These are phyloP conservation scores for Camelus bactrianus DNA, from an alignment of 2,113 vertebrate species.

Conservation along the genomic window DNA sequence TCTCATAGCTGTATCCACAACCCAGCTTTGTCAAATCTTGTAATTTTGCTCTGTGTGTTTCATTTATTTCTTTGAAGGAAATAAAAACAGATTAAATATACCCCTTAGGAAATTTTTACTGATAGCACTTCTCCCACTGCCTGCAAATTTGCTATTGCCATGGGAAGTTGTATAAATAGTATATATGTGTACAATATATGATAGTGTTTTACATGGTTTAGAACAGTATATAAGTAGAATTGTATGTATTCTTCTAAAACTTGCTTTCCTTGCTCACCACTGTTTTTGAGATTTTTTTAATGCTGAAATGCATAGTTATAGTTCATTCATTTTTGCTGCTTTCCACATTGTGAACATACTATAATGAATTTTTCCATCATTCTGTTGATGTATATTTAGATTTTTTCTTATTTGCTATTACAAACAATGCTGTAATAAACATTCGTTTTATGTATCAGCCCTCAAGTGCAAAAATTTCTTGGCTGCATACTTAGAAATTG, in stretches of 20 bases:
- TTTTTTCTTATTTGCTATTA: neutral
- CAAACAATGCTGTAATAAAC: neutral
- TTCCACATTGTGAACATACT: neutral
- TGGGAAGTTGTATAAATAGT: neutral
- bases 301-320: neutral
- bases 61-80: neutral
- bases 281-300: neutral
- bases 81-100: constrained; percentile 5
- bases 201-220: neutral
- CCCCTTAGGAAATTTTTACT: neutral
- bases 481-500: neutral
- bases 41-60: neutral
- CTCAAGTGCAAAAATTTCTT: constrained; percentile 24
- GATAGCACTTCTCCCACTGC: neutral
- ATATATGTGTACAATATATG: neutral
- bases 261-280: neutral
- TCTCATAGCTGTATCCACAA: neutral
- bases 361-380: neutral
- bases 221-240: neutral
- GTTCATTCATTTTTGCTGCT: neutral
- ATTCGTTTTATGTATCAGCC: neutral
- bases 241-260: neutral
- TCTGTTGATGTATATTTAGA: neutral
- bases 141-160: constrained; percentile 23
- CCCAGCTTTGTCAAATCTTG: neutral